Base-by-base conservation (phyloP, 2,113 vertebrate genomes). In the Pollimyrus isidori region DNA sequence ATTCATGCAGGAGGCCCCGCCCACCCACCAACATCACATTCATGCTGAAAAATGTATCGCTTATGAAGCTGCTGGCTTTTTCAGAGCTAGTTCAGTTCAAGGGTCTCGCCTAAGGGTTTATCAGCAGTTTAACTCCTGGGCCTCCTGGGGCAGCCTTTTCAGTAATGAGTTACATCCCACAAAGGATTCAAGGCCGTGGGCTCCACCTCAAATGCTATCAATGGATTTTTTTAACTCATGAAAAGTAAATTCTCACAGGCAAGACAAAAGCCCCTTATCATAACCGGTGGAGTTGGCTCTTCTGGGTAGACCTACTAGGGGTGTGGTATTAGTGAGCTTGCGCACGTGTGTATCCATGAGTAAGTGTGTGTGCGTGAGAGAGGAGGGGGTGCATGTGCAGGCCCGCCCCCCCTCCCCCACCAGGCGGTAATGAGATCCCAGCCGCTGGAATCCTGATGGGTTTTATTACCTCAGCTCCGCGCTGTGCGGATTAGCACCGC, bases 401-500 rank as follows among this genome's bases (percentile, higher is more conserved):
- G 42, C 56, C 50, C 48, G 89, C 17, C 42, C 11, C 39, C 45
- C 83, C 90, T 87, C 69, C 50, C 46, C 17, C 88, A 50, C 73
- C 86, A 87, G 86, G 87, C 90, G 58, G 90, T 92, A 93, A 91
- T 89, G 90, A 91, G 88, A 90, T 92, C 69, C 88, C 53, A 7
- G 90, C 90, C 88, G 83, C 86, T 90, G 92, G 89, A 91, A 91
- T 93, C 92, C 91, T 93, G 91, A 92, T 92, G 92, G 91, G 90
- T 93, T 93, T 92, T 88, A 91, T 91, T 86, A 93, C 93, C 91
- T 85, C 86, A 90, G 89, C 90, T 91, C 90, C 91, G 91, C 92
- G 90, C 92, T 50, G 91, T 87, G 88, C 89, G 93, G 94, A 93
- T 95, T 94, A 94, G 26, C 88, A 92, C 90, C 89, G 91, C 91